Percentiles rank a stretch among this genome's conserved stretches.
phyloP scores from a whole-genome alignment of 2,888 invertebrate genomes.

The Hemicrepidius hirtus region DNA sequence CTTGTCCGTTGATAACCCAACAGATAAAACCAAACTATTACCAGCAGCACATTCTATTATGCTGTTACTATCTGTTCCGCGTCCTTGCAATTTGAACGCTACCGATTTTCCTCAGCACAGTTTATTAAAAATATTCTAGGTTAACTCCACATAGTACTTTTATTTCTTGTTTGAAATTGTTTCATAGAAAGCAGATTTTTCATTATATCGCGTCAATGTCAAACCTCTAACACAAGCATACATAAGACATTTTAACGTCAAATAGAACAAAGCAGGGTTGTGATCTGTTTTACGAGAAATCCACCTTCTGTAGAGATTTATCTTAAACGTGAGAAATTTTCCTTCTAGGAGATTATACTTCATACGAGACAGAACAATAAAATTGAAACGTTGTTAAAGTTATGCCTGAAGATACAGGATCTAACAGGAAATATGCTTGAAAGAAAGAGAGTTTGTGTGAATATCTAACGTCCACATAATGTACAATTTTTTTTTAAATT shows the following conservation, averaged over 20 bases:
- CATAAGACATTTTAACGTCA: neutral
- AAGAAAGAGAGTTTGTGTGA: no score
- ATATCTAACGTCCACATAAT: no score
- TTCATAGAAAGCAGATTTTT: neutral
- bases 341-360: no score
- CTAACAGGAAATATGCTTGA: no score
- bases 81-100: neutral
- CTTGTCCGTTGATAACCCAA: neutral
- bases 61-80: neutral
- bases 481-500: no score
- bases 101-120: no score
- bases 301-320: neutral
- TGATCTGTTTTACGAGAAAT: neutral
- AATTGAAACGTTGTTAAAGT: no score
- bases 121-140: no score
- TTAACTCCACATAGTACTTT: no score
- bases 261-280: neutral
- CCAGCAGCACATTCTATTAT: slow-evolving; percentile 1
- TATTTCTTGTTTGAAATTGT: neutral
- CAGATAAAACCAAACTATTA: neutral
- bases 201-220: slow-evolving; percentile 3
- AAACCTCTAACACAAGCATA: neutral
- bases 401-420: no score
- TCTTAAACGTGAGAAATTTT: no score
- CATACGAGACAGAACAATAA: no score